These are phyloP conservation scores for Catajapyx aquilonaris DNA, from an alignment of 1,140 invertebrate species.

Conservation along the genomic window DNA sequence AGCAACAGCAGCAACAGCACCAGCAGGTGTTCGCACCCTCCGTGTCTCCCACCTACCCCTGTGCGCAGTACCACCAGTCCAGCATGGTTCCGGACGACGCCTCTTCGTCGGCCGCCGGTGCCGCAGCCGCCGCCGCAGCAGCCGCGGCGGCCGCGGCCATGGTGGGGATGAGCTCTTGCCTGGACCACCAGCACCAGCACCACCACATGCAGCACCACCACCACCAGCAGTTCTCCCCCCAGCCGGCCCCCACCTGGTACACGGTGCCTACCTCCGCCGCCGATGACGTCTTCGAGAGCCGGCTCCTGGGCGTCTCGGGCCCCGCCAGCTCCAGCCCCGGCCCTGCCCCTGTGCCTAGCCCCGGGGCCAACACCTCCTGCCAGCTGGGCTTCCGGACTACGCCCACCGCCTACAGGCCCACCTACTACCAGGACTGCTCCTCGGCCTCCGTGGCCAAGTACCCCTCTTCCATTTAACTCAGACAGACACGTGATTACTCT, in stretches of 20 bases:
- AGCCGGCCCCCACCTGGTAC: constrained; percentile 5
- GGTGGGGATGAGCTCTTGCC: background rate
- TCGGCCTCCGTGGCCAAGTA: background rate
- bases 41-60: constrained; percentile 1
- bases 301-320: background rate
- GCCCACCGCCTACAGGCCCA: constrained; percentile 1
- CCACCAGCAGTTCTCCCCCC: background rate
- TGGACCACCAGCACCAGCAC: background rate
- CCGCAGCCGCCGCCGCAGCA: background rate
- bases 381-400: constrained; percentile 7
- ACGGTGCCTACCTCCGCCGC: constrained; percentile 2
- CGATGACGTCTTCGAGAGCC: background rate
- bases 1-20: too few relatives aligned
- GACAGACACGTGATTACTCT: too few relatives aligned
- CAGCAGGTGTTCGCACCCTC: too few relatives aligned
- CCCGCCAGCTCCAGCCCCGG: constrained; percentile 1
- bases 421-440: constrained; percentile 7
- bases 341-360: background rate
- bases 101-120: background rate
- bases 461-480: too few relatives aligned
- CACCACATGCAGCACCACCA: background rate
- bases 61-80: background rate
- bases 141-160: background rate
- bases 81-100: background rate
- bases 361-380: too few relatives aligned